phyloP scores from a whole-genome alignment of 2,113 vertebrate species.

The Genyomyrus donnyi region DNA sequence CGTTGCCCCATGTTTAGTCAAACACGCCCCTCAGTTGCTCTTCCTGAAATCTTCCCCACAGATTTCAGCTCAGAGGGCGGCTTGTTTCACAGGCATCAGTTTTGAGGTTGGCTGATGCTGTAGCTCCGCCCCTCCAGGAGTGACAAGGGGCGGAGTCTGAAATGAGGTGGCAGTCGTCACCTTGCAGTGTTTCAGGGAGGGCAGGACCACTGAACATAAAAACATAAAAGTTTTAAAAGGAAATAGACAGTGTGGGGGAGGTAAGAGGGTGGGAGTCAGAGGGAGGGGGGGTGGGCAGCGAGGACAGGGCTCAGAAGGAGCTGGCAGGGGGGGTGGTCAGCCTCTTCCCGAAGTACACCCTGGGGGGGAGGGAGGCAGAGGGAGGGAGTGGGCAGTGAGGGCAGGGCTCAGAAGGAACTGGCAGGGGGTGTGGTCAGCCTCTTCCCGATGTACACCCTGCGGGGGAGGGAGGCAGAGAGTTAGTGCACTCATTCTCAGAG shows the following conservation, averaged over 20 bases:
- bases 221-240: neutral
- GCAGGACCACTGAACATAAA: neutral
- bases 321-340: too few relatives aligned
- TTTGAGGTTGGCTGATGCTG: neutral
- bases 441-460: neutral
- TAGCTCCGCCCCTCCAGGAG: neutral
- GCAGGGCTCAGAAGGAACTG: too few relatives aligned
- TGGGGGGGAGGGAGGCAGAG: conserved; percentile 26
- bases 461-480: conserved; percentile 23
- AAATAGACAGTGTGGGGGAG: neutral
- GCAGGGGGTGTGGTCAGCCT: too few relatives aligned
- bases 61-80: neutral
- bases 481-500: neutral
- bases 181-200: neutral
- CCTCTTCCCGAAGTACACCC: too few relatives aligned
- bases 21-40: neutral
- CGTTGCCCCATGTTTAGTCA: neutral
- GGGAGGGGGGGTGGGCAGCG: neutral
- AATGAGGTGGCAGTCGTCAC: neutral
- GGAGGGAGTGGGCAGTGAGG: neutral
- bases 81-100: neutral
- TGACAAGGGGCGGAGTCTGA: neutral
- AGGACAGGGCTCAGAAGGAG: too few relatives aligned
- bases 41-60: neutral
- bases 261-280: neutral